A percentile compares a stretch with the other conserved stretches of the same genome.
phyloP scores from a whole-genome alignment of 2,888 invertebrate species.

The Synergus umbraculus region DNA sequence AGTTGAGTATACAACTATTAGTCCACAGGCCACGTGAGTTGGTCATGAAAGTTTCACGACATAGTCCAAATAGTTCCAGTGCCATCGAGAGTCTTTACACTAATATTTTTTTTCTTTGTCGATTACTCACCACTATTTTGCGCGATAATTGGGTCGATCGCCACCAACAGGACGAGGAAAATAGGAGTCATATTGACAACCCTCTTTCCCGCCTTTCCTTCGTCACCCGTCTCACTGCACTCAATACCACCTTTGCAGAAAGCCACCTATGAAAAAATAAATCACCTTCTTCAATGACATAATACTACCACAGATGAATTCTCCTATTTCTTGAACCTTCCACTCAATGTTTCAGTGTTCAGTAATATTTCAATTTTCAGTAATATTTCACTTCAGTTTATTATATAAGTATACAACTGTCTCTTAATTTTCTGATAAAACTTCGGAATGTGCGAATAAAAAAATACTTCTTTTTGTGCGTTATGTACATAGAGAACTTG shows the following conservation, averaged over 20 bases:
- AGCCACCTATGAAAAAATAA: conserved; percentile 72
- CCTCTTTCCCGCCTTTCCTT: conserved; percentile 71
- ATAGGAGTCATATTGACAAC: conserved; percentile 77
- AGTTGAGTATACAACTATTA: not conserved
- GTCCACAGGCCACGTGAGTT: conserved; percentile 27
- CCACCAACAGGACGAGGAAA: conserved; percentile 76
- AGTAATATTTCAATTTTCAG: not conserved
- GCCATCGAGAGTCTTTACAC: conserved; percentile 46
- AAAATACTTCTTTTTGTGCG: conserved; percentile 36
- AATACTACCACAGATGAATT: conserved; percentile 60
- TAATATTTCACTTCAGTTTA: not conserved
- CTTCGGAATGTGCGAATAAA: conserved; percentile 24
- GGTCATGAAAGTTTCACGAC: not conserved
- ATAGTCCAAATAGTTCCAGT: conserved; percentile 40
- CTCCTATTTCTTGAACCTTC: not conserved
- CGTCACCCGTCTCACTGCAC: conserved; percentile 74
- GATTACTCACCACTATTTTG: conserved; percentile 75
- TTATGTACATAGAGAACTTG: conserved; percentile 17
- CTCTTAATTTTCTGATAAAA: not conserved
- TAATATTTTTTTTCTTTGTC: conserved; percentile 57
- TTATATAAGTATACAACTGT: not conserved
- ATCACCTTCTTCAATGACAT: conserved; percentile 71
- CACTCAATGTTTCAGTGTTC: not conserved
- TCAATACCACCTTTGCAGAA: conserved; percentile 70
- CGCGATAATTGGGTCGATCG: conserved; percentile 76